Conservation (phyloP, 2,113 vertebrate genomes). For the Bubo scandiacus region DNA sequence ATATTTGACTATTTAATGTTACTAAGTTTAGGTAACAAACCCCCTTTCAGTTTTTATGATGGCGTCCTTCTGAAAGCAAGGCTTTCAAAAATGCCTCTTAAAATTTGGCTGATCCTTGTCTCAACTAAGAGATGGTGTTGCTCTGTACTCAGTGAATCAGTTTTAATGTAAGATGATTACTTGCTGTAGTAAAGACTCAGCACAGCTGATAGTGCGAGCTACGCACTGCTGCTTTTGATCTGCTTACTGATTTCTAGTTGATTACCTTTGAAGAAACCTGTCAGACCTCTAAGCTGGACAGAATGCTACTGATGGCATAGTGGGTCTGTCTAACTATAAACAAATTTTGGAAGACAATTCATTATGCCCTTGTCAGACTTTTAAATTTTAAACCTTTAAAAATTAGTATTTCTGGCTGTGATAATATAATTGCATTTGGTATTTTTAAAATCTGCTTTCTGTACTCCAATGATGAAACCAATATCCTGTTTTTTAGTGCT, state of each 20-base stretch:
- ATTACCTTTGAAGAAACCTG: background rate
- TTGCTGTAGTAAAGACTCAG: background rate
- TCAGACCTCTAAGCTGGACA: background rate
- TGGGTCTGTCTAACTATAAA: background rate
- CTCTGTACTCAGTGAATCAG: background rate
- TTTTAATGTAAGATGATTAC: background rate
- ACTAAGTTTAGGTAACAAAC: background rate
- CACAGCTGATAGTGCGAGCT: background rate
- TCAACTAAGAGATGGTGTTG: background rate
- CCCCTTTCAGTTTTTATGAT: background rate
- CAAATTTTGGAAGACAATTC: background rate
- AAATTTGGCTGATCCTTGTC: background rate
- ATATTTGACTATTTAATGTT: background rate
- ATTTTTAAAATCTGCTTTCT: background rate
- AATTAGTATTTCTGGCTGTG: background rate
- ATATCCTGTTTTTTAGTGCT: constrained; percentile 75
- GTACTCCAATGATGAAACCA: background rate
- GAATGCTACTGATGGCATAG: background rate
- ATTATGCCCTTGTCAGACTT: background rate
- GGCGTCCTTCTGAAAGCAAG: background rate
- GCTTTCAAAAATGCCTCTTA: background rate
- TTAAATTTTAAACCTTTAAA: background rate
- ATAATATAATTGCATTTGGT: background rate
- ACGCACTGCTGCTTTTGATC: background rate
- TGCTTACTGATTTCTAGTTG: background rate